A percentile compares a stretch with the other conserved stretches of the same genome.
These are phyloP conservation scores for Corydoras sp. DNA, from an alignment of 2,113 vertebrate species.

Conservation along the genomic window DNA sequence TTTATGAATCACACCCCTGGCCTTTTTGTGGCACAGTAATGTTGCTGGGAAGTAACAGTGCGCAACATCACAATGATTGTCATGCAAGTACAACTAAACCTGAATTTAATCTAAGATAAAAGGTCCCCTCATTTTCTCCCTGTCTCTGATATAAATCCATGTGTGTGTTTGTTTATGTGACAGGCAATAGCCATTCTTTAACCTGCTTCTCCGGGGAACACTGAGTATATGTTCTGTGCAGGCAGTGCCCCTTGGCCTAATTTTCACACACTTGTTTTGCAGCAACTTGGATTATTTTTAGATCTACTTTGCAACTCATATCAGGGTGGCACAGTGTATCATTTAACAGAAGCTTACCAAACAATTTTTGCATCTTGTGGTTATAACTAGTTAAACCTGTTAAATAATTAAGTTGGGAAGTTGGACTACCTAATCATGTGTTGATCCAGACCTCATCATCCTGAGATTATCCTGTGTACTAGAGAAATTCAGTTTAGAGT, in stretches of 20 bases:
- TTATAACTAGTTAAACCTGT: not conserved
- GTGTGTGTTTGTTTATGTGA: too few species aligned
- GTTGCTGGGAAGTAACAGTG: too few species aligned
- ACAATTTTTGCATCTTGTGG: not conserved
- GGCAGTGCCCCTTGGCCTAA: not conserved
- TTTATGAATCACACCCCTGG: too few species aligned
- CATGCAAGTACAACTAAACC: too few species aligned
- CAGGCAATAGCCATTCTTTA: too few species aligned
- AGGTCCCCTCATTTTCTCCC: too few species aligned
- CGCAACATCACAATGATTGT: too few species aligned
- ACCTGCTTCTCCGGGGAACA: too few species aligned
- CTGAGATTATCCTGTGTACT: not conserved
- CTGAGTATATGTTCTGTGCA: not conserved
- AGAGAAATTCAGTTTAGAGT: not conserved
- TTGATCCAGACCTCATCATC: not conserved
- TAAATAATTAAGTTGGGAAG: not conserved
- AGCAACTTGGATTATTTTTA: constrained; percentile 21
- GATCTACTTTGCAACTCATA: constrained; percentile 7
- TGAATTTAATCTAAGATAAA: too few species aligned
- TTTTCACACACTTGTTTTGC: constrained; percentile 5
- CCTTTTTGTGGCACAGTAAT: too few species aligned
- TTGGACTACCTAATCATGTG: not conserved
- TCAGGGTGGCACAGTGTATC: not conserved
- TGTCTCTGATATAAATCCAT: too few species aligned
- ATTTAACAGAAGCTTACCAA: constrained; percentile 2